These are phyloP conservation scores for Carassius auratus DNA, from an alignment of 2,113 vertebrate genomes.

Conservation along the genomic window DNA sequence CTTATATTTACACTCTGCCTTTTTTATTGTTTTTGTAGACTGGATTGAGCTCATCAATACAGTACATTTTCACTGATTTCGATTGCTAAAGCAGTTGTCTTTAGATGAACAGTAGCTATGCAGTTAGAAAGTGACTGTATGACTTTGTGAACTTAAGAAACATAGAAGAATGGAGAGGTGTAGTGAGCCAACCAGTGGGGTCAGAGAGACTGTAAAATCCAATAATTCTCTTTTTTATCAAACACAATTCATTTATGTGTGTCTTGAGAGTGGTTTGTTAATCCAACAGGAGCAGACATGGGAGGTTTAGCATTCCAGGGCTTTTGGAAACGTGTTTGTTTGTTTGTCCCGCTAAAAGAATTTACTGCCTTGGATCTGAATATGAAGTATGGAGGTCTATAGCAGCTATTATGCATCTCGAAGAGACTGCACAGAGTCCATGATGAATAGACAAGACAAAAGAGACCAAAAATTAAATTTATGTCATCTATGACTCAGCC, in stretches of 20 bases:
- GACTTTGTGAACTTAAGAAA: background rate
- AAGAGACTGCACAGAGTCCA: background rate
- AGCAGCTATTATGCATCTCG: background rate
- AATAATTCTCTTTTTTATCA: background rate
- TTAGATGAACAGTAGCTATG: background rate
- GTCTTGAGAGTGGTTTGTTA: background rate
- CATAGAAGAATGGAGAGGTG: background rate
- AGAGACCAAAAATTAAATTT: background rate
- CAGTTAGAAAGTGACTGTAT: background rate
- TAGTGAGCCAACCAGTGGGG: background rate
- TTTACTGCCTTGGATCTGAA: background rate
- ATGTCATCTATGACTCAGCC: background rate
- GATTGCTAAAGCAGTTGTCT: background rate
- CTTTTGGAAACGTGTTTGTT: constrained; percentile 17
- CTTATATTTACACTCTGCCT: background rate
- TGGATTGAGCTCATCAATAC: background rate
- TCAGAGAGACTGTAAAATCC: background rate
- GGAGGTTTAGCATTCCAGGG: constrained; percentile 10
- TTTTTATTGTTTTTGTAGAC: background rate
- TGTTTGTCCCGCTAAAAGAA: constrained; percentile 4
- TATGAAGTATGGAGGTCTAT: background rate
- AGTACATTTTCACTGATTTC: background rate
- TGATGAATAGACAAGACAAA: background rate
- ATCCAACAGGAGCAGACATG: background rate
- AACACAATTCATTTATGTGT: background rate